Conservation (phyloP, 2,888 invertebrate genomes). For the Trachelus tabidus region DNA sequence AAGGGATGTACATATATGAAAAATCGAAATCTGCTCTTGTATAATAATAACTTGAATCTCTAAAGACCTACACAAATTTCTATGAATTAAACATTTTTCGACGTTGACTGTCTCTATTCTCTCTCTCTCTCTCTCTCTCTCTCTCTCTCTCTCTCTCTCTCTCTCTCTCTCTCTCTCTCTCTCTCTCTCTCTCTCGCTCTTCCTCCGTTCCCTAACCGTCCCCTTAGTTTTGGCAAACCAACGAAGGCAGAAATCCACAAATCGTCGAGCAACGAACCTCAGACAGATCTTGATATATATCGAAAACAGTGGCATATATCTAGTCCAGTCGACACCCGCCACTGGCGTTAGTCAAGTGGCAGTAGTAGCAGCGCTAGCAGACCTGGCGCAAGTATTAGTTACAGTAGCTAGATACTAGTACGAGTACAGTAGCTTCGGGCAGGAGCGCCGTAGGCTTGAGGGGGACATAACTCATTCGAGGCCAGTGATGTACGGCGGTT, state of each 20-base stretch:
- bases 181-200: not conserved
- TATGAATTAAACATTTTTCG: not conserved
- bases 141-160: no score
- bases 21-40: not conserved
- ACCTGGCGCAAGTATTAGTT: not conserved
- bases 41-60: not conserved
- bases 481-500: slow-evolving; percentile 59
- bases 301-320: slow-evolving; percentile 35
- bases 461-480: slow-evolving; percentile 54
- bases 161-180: not conserved
- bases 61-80: not conserved
- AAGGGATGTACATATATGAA: not conserved
- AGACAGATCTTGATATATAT: slow-evolving; percentile 43
- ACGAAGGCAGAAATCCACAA: slow-evolving; percentile 28
- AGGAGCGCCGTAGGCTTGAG: slow-evolving; percentile 27
- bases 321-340: slow-evolving; percentile 28
- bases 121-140: not conserved
- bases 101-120: not conserved
- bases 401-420: not conserved
- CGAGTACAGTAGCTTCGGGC: not conserved
- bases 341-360: not conserved
- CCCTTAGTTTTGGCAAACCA: not conserved
- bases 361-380: not conserved
- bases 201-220: not conserved
- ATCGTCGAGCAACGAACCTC: slow-evolving; percentile 39